phyloP scores from a whole-genome alignment of 2,797 vertebrate genomes.

The Onychomys leucogaster region DNA sequence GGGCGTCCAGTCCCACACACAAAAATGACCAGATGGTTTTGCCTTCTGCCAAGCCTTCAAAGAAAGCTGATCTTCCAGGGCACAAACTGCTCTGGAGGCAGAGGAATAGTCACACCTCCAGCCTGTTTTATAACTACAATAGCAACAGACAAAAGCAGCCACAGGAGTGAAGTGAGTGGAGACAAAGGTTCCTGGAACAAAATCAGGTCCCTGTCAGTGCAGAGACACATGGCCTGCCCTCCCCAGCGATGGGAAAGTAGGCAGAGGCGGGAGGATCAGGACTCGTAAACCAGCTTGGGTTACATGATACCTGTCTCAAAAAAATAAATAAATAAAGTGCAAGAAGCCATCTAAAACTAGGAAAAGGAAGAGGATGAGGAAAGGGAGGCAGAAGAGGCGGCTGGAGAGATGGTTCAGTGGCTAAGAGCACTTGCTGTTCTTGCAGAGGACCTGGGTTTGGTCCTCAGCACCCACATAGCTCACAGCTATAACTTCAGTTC shows the following conservation, averaged over 20 bases:
- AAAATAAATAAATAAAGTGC: too few species aligned
- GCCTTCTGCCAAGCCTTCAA: conserved; percentile 55
- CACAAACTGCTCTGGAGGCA: background rate
- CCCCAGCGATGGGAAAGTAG: background rate
- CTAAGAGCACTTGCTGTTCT: background rate
- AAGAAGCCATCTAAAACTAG: background rate
- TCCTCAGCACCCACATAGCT: background rate
- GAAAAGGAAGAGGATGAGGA: background rate
- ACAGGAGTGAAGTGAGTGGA: background rate
- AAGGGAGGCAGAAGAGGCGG: background rate
- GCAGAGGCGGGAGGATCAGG: background rate
- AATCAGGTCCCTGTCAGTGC: background rate
- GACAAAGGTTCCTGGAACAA: background rate
- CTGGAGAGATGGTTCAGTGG: background rate
- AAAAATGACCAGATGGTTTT: conserved; percentile 46
- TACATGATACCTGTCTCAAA: background rate
- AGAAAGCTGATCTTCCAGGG: conserved; percentile 45
- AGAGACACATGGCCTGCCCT: background rate
- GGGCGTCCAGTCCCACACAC: background rate
- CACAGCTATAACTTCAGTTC: background rate
- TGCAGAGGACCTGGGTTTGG: background rate
- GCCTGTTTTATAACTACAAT: background rate
- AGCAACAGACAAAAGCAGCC: background rate
- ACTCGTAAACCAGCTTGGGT: background rate
- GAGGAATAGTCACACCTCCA: background rate